Base-by-base conservation (phyloP, 2,888 invertebrate species). In the Mythimna ferrago region DNA sequence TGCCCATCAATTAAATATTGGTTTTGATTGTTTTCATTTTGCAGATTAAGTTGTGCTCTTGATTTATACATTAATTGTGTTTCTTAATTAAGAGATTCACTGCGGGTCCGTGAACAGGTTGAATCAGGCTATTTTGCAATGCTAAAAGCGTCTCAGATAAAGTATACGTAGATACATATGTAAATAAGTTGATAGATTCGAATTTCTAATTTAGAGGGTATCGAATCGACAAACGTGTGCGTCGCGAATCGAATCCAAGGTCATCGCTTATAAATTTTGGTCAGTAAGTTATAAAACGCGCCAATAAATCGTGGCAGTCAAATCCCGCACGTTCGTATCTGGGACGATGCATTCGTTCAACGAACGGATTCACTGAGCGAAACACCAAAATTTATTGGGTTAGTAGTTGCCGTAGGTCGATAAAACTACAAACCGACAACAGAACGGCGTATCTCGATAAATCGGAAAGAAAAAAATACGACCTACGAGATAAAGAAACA, bases 371-470 rank as follows among this genome's bases (percentile, higher is more conserved):
- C 95, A 94, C 93, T 95, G 94, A 95, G 93, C 94, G 96, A 96
- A 96, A 95, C 96, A 95, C 96, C 95, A 90, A 96, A 96, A 96
- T 96, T 96, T 96, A 96, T 96, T 96, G 90, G 96, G 96, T 96
- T 96, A 96, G 95, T 96, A 96, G 96, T 96, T 93, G 93, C 95
- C 93, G 93, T 94, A 95, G 96, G 96, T 96, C 96, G 96, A 96
- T 96, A 96, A 96, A 96, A 95, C 93, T 94, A 92, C 88, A 87
- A 81, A 86, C 87, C 90, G 87, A 89, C 88, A 88, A 86, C 89
- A 90, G 88, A 95, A 95, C 82, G 93, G 84, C 93, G 93, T 95
- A 95, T 92, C 92, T 94, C 92, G 87, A 89, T 88, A 89, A 92
- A 92, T 92, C 82, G 86, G 86, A 85, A 83, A 85, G 87, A 87